Base-by-base conservation (phyloP, 1,140 invertebrate species). In the Nixonia krombeini region DNA sequence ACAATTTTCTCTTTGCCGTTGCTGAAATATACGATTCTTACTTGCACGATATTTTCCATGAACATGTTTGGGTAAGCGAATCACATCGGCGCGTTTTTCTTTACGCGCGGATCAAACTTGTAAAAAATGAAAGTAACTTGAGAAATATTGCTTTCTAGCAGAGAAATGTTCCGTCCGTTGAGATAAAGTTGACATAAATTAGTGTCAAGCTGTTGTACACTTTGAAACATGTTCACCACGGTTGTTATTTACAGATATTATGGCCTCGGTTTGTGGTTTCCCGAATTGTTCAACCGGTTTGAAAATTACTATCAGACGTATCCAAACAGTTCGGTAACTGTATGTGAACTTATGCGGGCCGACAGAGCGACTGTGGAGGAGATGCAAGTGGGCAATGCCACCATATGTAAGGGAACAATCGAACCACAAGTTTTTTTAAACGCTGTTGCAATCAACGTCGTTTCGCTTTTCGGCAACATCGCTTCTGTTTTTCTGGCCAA, bases 211-310 rank as follows among this genome's bases (percentile, higher is more conserved):
- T 33, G 29, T 33, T n/a, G n/a, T n/a, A n/a, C n/a, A n/a, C n/a
- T n/a, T n/a, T n/a, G n/a, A n/a, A n/a, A n/a, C 12, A 7, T 9
- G 8, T 21, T 42, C 4, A 1, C n/a, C n/a, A n/a, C 28, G 15
- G 2, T 23, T 28, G n/a, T n/a, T n/a, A n/a, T n/a, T 42, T 42
- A 28, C 83, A 91, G 91, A 2, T 90, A 90, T 53, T 91, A 90
- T 46, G 91, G 90, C 1, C 74, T 92, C 4, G 90, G 90, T 49
- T 80, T 91, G 10, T 92, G 91, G 91, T 86, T 91, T 10, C 90
- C 90, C 10, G 90, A 91, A 73, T 75, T 92, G 3, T 88, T 91
- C 21, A 86, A 88, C 6, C 84, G 90, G 1, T 87, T 89, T 57
- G 79, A 87, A 28, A 78, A 77, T 13, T 86, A 85, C 55, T 83